Percentiles rank a stretch among this genome's conserved stretches.
These are phyloP conservation scores for Gymnopithys bicolor DNA, from an alignment of 2,797 vertebrate species.

Conservation along the genomic window DNA sequence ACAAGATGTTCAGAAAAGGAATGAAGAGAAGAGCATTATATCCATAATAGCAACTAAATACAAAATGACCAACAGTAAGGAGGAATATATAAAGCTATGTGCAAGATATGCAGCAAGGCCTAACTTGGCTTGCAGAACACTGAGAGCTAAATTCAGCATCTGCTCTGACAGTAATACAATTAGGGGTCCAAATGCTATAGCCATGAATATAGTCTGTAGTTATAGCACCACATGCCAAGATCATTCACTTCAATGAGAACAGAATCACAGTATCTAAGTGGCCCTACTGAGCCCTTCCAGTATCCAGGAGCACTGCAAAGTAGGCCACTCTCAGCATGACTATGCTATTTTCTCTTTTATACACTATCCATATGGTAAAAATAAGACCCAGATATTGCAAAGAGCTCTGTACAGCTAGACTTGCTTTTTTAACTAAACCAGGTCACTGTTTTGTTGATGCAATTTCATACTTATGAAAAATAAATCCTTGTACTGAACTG, in stretches of 20 bases:
- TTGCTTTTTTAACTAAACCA: neutral
- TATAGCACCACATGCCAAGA: neutral
- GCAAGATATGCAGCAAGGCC: neutral
- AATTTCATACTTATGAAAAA: neutral
- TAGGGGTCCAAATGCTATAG: neutral
- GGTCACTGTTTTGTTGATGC: neutral
- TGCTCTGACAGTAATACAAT: neutral
- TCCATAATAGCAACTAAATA: slow-evolving; percentile 25
- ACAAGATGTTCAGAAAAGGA: slow-evolving; percentile 34
- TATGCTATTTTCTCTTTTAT: slow-evolving; percentile 10
- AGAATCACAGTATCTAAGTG: neutral
- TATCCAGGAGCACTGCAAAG: neutral
- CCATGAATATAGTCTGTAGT: neutral
- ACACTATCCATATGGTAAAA: neutral
- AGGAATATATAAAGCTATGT: neutral
- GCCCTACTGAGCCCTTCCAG: neutral
- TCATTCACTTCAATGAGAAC: neutral
- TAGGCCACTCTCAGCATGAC: slow-evolving; percentile 24
- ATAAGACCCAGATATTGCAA: neutral
- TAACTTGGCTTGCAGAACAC: neutral
- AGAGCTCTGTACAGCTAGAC: neutral
- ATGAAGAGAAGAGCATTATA: neutral
- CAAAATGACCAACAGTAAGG: neutral
- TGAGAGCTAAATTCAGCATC: neutral
- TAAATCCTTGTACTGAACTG: neutral